A percentile compares a stretch with the other conserved stretches of the same genome.
Evolutionary conservation across 2,888 invertebrate species (phyloP).

Genomic region (Augiades crinisus): DNA sequence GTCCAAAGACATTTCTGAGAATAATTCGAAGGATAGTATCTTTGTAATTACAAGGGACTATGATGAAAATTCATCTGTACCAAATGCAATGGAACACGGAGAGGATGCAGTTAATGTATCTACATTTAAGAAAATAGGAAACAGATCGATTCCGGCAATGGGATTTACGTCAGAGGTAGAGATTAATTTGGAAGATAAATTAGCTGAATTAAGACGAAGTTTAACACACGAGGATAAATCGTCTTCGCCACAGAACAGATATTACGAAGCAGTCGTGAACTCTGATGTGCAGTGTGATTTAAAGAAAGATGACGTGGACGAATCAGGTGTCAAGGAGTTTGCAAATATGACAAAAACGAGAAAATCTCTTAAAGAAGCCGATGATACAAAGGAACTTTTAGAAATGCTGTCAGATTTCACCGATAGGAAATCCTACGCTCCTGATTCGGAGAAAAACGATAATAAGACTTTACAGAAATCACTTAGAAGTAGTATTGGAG

Average conservation of each 20-base stretch:
- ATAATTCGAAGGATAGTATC: constrained; percentile 39
- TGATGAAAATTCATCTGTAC: constrained; percentile 33
- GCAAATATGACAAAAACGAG: constrained; percentile 23
- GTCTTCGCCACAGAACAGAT: constrained; percentile 29
- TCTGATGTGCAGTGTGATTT: constrained; percentile 29
- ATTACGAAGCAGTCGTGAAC: constrained; percentile 38
- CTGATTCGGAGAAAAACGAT: constrained; percentile 31
- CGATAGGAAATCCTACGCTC: constrained; percentile 35
- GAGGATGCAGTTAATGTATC: neutral
- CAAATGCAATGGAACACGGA: neutral
- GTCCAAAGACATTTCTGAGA: constrained; percentile 12
- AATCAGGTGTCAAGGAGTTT: constrained; percentile 28
- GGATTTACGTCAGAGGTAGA: constrained; percentile 33
- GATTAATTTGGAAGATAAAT: constrained; percentile 33
- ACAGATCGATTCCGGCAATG: constrained; percentile 25
- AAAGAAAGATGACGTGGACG: constrained; percentile 13
- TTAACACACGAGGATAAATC: constrained; percentile 22
- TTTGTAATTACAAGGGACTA: constrained; percentile 46
- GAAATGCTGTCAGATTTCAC: constrained; percentile 59
- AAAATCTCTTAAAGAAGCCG: constrained; percentile 45
- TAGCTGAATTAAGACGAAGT: constrained; percentile 31
- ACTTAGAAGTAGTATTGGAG: constrained; percentile 29
- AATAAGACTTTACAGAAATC: constrained; percentile 1
- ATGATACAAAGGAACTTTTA: constrained; percentile 58
- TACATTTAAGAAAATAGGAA: neutral